Evolutionary conservation across 2,888 invertebrate species (phyloP).

Genomic region (Psylliodes chrysocephalus): DNA sequence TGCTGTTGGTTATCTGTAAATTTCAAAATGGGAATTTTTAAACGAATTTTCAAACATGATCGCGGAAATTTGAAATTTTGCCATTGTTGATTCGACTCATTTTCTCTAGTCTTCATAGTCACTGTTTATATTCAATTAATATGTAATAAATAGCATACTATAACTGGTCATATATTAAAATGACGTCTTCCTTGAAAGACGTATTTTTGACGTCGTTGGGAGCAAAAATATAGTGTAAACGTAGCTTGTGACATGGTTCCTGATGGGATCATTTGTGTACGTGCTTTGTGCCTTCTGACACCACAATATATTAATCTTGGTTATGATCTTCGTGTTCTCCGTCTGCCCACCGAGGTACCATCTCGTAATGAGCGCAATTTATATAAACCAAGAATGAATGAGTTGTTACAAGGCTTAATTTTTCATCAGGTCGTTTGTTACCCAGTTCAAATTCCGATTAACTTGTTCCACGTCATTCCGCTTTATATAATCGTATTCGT

Average conservation of each 20-base stretch:
- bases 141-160: no score
- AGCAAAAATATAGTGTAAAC: background rate
- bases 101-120: no score
- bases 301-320: constrained; percentile 30
- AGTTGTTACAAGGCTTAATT: constrained; percentile 58
- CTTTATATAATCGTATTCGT: constrained; percentile 53
- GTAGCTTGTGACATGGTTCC: background rate
- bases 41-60: no score
- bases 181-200: no score
- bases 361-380: constrained; percentile 58
- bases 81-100: no score
- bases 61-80: no score
- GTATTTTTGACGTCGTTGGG: no score
- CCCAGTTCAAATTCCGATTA: constrained; percentile 56
- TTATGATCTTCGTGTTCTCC: constrained; percentile 40
- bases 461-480: constrained; percentile 56
- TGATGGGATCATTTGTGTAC: constrained; percentile 28
- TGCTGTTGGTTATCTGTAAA: no score
- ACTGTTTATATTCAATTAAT: no score
- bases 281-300: constrained; percentile 17
- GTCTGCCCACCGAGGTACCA: constrained; percentile 54
- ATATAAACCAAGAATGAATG: constrained; percentile 57
- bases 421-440: constrained; percentile 60
- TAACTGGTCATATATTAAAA: no score
- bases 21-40: no score